These are phyloP conservation scores for Halichondria panicea DNA, from an alignment of 37 sponge, comb jelly and placozoan species.

Conservation along the genomic window DNA sequence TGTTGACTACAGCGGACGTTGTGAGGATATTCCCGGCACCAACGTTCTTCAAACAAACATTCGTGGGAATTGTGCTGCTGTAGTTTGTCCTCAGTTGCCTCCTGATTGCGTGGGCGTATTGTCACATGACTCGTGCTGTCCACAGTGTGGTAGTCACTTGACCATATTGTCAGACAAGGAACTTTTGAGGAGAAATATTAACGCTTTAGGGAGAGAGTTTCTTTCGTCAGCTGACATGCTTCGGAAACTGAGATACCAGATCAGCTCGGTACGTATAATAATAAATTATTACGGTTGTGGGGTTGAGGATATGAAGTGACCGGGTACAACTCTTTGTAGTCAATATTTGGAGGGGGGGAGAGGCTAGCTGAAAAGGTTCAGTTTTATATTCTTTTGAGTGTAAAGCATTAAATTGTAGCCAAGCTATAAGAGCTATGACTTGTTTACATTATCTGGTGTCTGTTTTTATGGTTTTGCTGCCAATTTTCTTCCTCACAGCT, in stretches of 20 bases:
- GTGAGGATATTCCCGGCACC: constrained; percentile 33
- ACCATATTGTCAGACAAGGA: constrained; percentile 23
- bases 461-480: no score
- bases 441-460: background rate
- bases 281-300: no score
- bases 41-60: background rate
- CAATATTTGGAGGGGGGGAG: no score
- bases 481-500: constrained; percentile 22
- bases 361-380: no score
- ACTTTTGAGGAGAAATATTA: background rate
- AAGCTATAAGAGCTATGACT: background rate
- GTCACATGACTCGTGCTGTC: constrained; percentile 63
- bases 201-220: constrained; percentile 1
- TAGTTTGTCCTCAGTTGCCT: constrained; percentile 46
- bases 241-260: constrained; percentile 15
- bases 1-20: constrained; percentile 51
- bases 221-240: constrained; percentile 33
- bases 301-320: no score
- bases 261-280: constrained; percentile 30
- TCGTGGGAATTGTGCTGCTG: constrained; percentile 10
- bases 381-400: no score
- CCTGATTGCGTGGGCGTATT: constrained; percentile 19
- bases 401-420: background rate
- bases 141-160: constrained; percentile 57
- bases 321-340: no score